Evolutionary conservation across 2,113 vertebrate genomes (phyloP), one percentile per base, ranked within the genome.

Genomic region (Pachypanchax playfairii): DNA sequence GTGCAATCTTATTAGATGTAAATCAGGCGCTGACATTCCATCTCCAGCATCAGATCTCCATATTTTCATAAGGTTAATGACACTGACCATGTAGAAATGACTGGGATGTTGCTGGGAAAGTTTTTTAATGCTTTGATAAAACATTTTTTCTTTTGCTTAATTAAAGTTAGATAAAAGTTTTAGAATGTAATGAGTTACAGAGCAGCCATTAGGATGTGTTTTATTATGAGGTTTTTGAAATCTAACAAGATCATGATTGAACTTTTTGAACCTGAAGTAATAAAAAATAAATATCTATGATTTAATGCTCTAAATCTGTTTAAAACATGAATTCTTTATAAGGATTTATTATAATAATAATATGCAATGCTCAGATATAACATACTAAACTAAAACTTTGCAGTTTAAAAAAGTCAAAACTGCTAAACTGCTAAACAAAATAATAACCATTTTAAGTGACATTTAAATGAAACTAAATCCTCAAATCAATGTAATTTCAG

Each of bases 11-110:
- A 52, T 44, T 50, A 13, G 13, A 79, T 70, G 50, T 62, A 70
- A 85, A 84, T 79, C 36, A 77, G 35, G 43, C 60, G 62, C 29
- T 6, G 28, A 63, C 53, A 31, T 39, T 57, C 24, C 35, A 26
- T 33, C 20, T 59, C 55, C 60, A 42, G 55, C 48, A 7, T 41
- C 1, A n/a, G 15, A 65, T 38, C 12, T 41, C 14, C 38, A 50
- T 12, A 35, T 78, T 65, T 61, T 36, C 13, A 38, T 4, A 8
- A 77, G 75, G 65, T 85, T 87, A 77, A 77, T 85, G 70, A 70
- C 52, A 31, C 22, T 20, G 18, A 62, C 53, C 25, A 4, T 17
- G 18, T 22, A 46, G 33, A 61, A 59, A 28, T 66, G 66, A 18
- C 36, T 52, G 18, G 49, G 44, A 13, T 43, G 59, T 70, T 44